Percentiles rank a stretch among this genome's conserved stretches.
Evolutionary conservation across 1,140 invertebrate species (phyloP).

Genomic region (Halesus radiatus): DNA sequence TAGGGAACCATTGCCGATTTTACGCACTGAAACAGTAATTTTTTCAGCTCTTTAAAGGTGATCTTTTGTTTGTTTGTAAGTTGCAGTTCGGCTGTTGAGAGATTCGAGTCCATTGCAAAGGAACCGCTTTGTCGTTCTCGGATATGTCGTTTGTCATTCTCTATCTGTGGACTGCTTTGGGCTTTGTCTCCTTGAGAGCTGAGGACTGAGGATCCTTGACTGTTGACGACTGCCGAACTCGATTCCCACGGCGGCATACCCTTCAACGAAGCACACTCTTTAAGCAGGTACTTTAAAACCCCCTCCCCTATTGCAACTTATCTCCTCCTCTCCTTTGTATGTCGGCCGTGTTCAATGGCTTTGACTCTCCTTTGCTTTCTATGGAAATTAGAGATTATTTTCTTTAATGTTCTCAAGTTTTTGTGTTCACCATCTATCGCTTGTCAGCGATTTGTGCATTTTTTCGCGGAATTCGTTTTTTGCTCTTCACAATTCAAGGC

Average conservation of each 20-base stretch:
- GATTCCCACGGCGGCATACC: background rate
- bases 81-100: no score
- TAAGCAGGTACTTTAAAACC: background rate
- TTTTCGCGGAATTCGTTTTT: background rate
- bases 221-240: slow-evolving; percentile 4
- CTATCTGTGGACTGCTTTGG: background rate
- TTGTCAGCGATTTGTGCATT: background rate
- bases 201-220: slow-evolving; percentile 1
- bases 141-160: no score
- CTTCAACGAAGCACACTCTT: background rate
- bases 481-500: background rate
- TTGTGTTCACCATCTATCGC: background rate
- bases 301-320: background rate
- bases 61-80: no score
- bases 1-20: no score
- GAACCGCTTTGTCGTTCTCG: background rate
- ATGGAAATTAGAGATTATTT: slow-evolving; percentile 19
- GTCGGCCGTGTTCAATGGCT: slow-evolving; percentile 13
- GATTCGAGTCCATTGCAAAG: background rate
- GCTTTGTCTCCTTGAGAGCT: slow-evolving; percentile 7
- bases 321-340: slow-evolving; percentile 2
- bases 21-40: no score
- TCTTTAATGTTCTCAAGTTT: slow-evolving; percentile 11
- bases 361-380: background rate
- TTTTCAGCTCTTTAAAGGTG: no score